Base-by-base conservation (phyloP, 2,797 vertebrate species). In the Macroramphosus scolopax region DNA sequence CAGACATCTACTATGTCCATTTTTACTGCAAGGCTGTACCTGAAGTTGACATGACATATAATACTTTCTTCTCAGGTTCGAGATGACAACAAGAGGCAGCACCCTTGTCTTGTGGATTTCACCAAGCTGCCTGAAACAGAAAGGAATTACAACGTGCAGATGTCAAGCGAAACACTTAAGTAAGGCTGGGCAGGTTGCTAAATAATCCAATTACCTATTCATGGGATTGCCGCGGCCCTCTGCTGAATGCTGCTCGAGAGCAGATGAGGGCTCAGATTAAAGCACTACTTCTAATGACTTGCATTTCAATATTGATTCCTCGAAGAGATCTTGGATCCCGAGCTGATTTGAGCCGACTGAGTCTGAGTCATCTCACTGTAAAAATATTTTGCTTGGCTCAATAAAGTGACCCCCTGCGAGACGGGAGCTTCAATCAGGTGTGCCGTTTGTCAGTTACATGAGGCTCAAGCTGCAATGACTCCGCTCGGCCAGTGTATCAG, bases 101-200 rank as follows among this genome's bases (percentile, higher is more conserved):
- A 99, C 80, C 97, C 97, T 51, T 99, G 97, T 81, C 92, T 99
- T 20, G 96, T 99, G 71, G 95, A 98, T 84, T 99, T 99, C 65
- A 78, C 90, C 58, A 99, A 98, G 78, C 84, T 99, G 63, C 97
- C 97, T 40, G 97, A 98, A 91, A 97, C 95, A 5, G 97, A 99
- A 86, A 95, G 94, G 82, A 98, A 96, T 86, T 99, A 99, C 76
- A 99, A 99, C 80, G 74, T 99, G 40, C 97, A 99, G 83, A 99
- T 99, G 97, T 99, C 97, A 59, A 94, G 94, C 2, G 97, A 99
- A 91, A 99, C 96, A 4, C 88, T 99, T 8, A 99, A 98, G 97
- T 99, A 81, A 92, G 93, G 72, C 55, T 0, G 6, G 10, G 17
- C 40, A 5, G 7, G 53, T 58, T 8, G 26, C 31, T 52, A 34